Conservation (phyloP, 2,797 vertebrate species). For the Lacerta viridis region DNA sequence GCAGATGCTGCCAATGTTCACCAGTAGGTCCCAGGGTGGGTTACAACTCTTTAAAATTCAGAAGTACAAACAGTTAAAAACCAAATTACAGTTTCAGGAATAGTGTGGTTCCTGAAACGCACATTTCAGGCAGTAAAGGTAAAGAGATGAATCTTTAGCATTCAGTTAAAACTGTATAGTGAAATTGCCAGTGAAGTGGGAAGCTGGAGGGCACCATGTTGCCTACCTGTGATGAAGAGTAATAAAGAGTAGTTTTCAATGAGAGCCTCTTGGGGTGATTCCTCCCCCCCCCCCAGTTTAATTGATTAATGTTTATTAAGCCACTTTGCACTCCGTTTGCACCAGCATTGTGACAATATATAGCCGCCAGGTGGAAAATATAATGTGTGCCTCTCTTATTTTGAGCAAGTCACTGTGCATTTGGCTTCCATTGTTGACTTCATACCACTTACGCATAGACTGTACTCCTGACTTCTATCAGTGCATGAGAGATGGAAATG, state of each 20-base stretch:
- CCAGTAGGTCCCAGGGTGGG: no score
- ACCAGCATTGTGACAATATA: slow-evolving; percentile 68
- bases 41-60: no score
- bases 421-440: slow-evolving; percentile 38
- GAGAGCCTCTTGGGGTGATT: slow-evolving; percentile 29
- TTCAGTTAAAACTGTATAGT: no score
- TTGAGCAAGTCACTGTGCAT: slow-evolving; percentile 67
- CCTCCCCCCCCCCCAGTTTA: slow-evolving; percentile 13
- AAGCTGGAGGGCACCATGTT: no score
- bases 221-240: not conserved
- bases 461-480: slow-evolving; percentile 48
- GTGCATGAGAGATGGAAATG: slow-evolving; percentile 46
- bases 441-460: slow-evolving; percentile 16
- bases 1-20: no score
- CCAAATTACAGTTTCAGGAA: no score
- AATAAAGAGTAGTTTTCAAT: not conserved
- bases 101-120: no score
- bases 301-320: slow-evolving; percentile 70
- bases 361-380: slow-evolving; percentile 70
- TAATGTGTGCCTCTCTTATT: slow-evolving; percentile 66
- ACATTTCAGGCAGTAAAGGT: no score
- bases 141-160: no score
- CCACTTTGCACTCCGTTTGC: slow-evolving; percentile 61
- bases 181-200: no score
- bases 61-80: no score